phyloP scores from a whole-genome alignment of 2,888 invertebrate genomes.

The Scaptomyza parva region DNA sequence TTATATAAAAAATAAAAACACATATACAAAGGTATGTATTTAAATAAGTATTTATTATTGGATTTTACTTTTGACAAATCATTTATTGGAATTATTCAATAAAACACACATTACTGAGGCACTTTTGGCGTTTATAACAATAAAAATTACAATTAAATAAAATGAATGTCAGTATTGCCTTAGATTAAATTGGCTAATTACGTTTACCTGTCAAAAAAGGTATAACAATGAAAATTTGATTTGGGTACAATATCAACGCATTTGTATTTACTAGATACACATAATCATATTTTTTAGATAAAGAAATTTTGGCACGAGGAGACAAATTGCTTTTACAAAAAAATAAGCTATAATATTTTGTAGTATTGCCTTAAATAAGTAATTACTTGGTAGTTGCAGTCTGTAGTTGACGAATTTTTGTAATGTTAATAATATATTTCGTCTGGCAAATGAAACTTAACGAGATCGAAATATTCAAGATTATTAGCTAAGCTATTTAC shows the following conservation, averaged over 20 bases:
- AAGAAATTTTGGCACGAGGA: conserved; percentile 68
- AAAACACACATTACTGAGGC: conserved; percentile 81
- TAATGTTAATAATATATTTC: conserved; percentile 47
- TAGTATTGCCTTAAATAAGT: conserved; percentile 33
- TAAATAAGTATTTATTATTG: conserved; percentile 44
- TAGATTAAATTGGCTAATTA: conserved; percentile 48
- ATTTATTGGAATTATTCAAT: conserved; percentile 56
- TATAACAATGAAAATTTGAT: conserved; percentile 35
- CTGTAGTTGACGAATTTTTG: conserved; percentile 55
- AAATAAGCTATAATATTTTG: conserved; percentile 24
- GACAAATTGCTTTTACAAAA: conserved; percentile 31
- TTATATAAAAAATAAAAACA: conserved; percentile 58
- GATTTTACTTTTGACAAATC: conserved; percentile 44
- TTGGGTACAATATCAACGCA: conserved; percentile 26
- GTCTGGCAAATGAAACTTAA: conserved; percentile 70
- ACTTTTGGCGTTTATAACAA: conserved; percentile 82
- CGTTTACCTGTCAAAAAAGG: conserved; percentile 42
- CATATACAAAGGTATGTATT: conserved; percentile 34
- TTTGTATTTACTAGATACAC: conserved; percentile 25
- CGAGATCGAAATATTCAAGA: conserved; percentile 61
- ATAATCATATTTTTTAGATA: conserved; percentile 24
- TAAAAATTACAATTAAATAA: conserved; percentile 54
- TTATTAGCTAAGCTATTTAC: conserved; percentile 51
- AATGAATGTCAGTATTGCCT: conserved; percentile 50
- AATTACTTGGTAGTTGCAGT: conserved; percentile 60